Conservation (phyloP, 2,888 invertebrate species). For the Nephrotoma guestfalica region DNA sequence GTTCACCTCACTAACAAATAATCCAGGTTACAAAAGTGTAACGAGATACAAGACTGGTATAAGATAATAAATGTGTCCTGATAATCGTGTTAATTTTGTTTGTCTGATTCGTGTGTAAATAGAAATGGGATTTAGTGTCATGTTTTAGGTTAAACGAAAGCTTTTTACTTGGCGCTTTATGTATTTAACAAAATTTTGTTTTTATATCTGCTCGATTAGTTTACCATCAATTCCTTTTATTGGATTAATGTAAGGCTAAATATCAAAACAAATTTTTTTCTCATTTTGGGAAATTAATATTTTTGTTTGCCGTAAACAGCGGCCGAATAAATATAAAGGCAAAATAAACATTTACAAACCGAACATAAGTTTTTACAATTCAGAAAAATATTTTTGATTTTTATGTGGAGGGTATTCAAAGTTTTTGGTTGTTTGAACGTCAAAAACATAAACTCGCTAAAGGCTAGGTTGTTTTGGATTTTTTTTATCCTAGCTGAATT, state of each 20-base stretch:
- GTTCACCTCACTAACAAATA: not conserved
- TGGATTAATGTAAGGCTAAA: not conserved
- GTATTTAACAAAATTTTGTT: too few relatives aligned
- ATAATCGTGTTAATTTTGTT: not conserved
- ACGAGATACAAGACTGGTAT: not conserved
- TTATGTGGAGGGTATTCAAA: too few relatives aligned
- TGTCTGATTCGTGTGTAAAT: not conserved
- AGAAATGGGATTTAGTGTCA: not conserved
- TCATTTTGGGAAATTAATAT: not conserved
- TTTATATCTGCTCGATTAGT: too few relatives aligned
- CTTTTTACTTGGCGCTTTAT: not conserved
- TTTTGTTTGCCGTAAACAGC: not conserved
- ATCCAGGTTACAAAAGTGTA: not conserved
- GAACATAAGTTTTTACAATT: too few relatives aligned
- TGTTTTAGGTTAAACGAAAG: not conserved
- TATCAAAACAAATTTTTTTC: not conserved
- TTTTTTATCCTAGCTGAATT: too few relatives aligned
- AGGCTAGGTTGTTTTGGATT: too few relatives aligned
- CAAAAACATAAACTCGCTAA: too few relatives aligned
- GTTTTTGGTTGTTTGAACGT: too few relatives aligned
- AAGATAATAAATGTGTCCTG: not conserved
- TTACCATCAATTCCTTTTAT: not conserved
- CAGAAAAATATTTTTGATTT: too few relatives aligned
- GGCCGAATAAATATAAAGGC: too few relatives aligned
- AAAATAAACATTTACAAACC: too few relatives aligned